A percentile compares a stretch with the other conserved stretches of the same genome.
Conservation (phyloP, 2,797 vertebrate genomes). For the Megaceryle alcyon region DNA sequence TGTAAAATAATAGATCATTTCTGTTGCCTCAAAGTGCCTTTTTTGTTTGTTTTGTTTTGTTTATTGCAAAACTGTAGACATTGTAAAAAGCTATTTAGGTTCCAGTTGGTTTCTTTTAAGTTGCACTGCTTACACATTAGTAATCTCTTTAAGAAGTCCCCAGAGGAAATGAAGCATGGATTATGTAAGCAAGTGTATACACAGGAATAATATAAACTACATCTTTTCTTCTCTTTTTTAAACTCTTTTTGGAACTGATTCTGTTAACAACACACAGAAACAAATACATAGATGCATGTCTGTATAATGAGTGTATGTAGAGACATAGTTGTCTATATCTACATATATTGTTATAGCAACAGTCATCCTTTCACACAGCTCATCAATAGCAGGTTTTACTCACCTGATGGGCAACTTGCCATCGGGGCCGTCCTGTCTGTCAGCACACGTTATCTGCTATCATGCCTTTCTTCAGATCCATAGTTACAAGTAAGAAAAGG, state of each 20-base stretch:
- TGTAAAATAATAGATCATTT: constrained; percentile 58
- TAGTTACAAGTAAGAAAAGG: constrained; percentile 68
- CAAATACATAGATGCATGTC: neutral
- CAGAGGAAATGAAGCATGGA: neutral
- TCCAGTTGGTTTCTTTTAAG: constrained; percentile 30
- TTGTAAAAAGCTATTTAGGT: constrained; percentile 1
- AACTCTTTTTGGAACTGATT: neutral
- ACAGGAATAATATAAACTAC: neutral
- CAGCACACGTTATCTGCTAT: constrained; percentile 76
- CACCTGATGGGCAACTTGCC: constrained; percentile 79
- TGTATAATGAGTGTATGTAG: neutral
- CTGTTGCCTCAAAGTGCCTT: neutral
- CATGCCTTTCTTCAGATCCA: constrained; percentile 75
- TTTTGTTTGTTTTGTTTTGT: constrained; percentile 25
- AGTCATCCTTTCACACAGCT: constrained; percentile 61
- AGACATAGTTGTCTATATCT: neutral
- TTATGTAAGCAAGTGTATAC: constrained; percentile 10
- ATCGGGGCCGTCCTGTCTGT: constrained; percentile 67
- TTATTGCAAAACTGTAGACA: constrained; percentile 25
- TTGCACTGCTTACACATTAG: neutral
- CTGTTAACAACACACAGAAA: neutral
- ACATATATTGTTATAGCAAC: neutral
- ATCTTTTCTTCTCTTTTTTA: neutral
- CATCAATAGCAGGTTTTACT: constrained; percentile 72
- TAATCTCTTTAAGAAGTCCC: neutral